Conservation (phyloP, 1,140 invertebrate genomes). For the Temnothorax curvispinosus region DNA sequence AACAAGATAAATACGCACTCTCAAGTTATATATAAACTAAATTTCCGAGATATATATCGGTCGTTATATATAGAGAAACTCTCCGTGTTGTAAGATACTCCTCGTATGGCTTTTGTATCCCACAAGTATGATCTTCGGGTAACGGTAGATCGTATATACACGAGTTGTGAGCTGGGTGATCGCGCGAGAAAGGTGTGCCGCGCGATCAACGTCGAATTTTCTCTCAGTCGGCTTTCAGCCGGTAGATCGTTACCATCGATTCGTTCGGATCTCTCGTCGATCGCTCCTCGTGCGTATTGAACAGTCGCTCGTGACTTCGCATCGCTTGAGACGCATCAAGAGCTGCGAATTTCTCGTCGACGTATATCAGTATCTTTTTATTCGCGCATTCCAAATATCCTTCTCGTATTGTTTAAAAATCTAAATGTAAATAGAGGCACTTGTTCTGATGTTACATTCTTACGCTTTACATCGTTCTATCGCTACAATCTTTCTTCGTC, state of each 20-base stretch:
- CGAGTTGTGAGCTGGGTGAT: constrained; percentile 3
- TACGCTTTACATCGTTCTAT: not conserved
- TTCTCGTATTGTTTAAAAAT: not conserved
- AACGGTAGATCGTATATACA: constrained; percentile 11
- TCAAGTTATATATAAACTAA: not conserved
- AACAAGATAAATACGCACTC: not conserved
- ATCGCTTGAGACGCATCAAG: not conserved
- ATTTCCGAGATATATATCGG: not conserved
- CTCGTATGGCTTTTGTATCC: constrained; percentile 2
- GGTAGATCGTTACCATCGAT: constrained; percentile 67
- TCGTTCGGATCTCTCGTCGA: constrained; percentile 28
- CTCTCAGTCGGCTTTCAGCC: constrained; percentile 66
- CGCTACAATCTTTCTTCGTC: not conserved
- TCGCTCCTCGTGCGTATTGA: constrained; percentile 34
- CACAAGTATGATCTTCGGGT: constrained; percentile 6
- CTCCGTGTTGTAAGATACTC: not conserved
- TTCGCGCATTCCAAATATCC: not conserved
- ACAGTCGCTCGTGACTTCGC: not conserved
- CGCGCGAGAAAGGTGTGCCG: constrained; percentile 64
- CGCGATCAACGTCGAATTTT: constrained; percentile 60
- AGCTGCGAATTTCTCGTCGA: not conserved
- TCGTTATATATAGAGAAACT: not conserved
- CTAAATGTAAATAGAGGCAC: not conserved
- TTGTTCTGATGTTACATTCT: not conserved
- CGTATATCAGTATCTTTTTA: not conserved